These are phyloP conservation scores for Melipona quadrifasciata DNA, from an alignment of 1,140 invertebrate species.

Conservation along the genomic window DNA sequence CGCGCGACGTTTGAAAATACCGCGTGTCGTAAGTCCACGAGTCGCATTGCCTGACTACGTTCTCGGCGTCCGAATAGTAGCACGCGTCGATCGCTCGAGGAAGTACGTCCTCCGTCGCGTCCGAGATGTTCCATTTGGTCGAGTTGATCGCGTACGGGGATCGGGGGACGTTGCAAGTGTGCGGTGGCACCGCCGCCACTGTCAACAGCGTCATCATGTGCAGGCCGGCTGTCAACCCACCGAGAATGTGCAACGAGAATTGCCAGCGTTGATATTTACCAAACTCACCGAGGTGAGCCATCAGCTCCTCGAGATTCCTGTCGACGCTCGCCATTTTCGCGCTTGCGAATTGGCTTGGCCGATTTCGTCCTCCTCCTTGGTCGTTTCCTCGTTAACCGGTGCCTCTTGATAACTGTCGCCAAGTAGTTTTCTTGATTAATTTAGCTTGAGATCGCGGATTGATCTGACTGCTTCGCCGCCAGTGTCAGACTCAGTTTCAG, in stretches of 20 bases:
- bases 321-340: slow-evolving; percentile 82
- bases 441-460: no score
- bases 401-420: background rate
- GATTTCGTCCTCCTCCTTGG: background rate
- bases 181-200: slow-evolving; percentile 89
- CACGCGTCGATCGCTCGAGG: slow-evolving; percentile 84
- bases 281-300: slow-evolving; percentile 89
- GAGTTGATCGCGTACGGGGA: background rate
- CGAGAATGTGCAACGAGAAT: slow-evolving; percentile 88
- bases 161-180: slow-evolving; percentile 86
- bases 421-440: no score
- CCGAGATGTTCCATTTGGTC: background rate
- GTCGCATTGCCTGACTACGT: slow-evolving; percentile 82
- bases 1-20: slow-evolving; percentile 87
- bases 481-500: no score
- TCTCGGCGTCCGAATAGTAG: slow-evolving; percentile 76
- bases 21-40: slow-evolving; percentile 88
- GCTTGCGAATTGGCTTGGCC: background rate
- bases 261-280: slow-evolving; percentile 90
- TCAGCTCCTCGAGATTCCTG: slow-evolving; percentile 85
- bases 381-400: background rate
- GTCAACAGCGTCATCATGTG: slow-evolving; percentile 91
- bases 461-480: no score
- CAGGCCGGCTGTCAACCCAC: slow-evolving; percentile 88
- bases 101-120: background rate